phyloP scores from a whole-genome alignment of 2,797 vertebrate species.

The Platyrinchus mystaceus region DNA sequence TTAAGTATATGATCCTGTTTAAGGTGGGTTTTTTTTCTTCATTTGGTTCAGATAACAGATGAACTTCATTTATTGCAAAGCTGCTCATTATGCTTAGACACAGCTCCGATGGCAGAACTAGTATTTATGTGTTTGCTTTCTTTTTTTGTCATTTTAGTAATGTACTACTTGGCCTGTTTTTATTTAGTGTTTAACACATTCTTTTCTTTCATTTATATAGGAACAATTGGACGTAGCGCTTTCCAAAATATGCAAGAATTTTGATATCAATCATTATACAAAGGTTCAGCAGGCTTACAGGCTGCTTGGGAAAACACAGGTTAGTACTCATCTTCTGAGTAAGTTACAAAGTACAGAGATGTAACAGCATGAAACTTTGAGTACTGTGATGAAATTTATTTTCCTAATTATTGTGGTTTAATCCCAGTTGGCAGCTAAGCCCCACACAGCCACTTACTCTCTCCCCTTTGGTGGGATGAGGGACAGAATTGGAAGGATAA shows the following conservation, averaged over 20 bases:
- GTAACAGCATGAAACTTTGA: not conserved
- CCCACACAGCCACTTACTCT: not conserved
- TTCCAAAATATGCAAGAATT: constrained; percentile 99
- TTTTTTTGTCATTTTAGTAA: not conserved
- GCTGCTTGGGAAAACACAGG: constrained; percentile 98
- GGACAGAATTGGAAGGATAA: not conserved
- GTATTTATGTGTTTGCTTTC: not conserved
- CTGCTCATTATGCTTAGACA: not conserved
- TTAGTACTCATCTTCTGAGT: constrained; percentile 46
- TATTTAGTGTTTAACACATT: not conserved
- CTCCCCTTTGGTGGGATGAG: not conserved
- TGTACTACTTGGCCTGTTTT: not conserved
- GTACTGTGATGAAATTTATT: not conserved
- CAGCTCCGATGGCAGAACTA: not conserved
- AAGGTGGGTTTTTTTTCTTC: not conserved
- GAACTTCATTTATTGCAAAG: not conserved
- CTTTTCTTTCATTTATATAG: constrained; percentile 67
- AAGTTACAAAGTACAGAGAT: not conserved
- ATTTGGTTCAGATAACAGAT: not conserved
- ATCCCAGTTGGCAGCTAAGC: not conserved
- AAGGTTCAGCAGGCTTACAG: constrained; percentile 96
- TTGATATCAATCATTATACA: constrained; percentile 94
- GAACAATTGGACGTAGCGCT: constrained; percentile 96
- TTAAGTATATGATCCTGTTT: not conserved
- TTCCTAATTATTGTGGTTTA: not conserved